Evolutionary conservation across 2,797 vertebrate species (phyloP), one percentile per base, ranked within the genome.

Genomic region (Podarcis siculus): DNA sequence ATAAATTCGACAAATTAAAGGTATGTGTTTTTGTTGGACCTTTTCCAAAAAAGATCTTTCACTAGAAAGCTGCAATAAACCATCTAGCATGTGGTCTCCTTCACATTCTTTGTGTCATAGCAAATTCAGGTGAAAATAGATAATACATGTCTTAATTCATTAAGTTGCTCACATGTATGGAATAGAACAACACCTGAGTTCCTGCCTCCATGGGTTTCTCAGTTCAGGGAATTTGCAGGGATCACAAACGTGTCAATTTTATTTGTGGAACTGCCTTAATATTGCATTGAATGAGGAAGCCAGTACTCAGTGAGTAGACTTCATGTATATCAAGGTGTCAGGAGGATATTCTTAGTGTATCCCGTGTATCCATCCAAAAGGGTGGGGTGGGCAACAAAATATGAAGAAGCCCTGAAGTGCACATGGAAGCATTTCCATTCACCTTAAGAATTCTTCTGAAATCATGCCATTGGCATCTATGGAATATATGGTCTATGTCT

Each of bases 1-100:
- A 99, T 96, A 99, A 99, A 95, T 99, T 99, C 95, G 99, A 99
- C 94, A 99, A 99, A 96, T 97, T 99, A 92, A 99, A 99, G 98
- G 99, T 99, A 94, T 67, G 85, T 85, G 87, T 88, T 17, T 83
- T 87, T 72, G 66, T 35, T 8, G 25, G 30, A 85, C 25, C 87
- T 91, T 67, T 73, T 89, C 8, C 58, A 79, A 8, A 64, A 61
- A 61, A 42, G 45, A 27, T 39, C 45, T 61, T 45, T 76, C 1
- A 72, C 0, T 32, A 1, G 0, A 5, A 85, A 82, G 23, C 27
- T 87, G 17, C 87, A 69, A 58, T 61, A 0, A 86, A 61, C 30
- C 8, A 45, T 67, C 72, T 27, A 12, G 55, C 2, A 7, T 23
- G 7, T 86, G 64, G 21, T 72, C n/a, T 79, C 30, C 35, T 9